Conservation (phyloP, 2,113 vertebrate genomes). For the Bettongia penicillata region DNA sequence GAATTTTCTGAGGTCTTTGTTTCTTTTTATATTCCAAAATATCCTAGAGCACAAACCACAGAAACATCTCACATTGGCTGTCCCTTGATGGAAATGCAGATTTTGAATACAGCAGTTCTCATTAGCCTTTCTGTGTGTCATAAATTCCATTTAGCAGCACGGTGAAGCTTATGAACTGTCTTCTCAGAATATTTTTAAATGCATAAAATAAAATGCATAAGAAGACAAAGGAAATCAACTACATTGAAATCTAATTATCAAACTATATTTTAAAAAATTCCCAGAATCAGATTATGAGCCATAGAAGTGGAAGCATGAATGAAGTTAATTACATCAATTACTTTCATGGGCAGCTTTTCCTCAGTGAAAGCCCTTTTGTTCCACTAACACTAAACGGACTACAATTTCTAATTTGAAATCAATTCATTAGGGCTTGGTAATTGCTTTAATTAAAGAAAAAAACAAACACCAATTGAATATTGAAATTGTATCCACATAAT, state of each 20-base stretch:
- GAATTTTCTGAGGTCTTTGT: constrained; percentile 97
- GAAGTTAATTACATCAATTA: not conserved
- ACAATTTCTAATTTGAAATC: not conserved
- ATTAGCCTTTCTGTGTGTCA: not conserved
- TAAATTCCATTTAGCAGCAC: not conserved
- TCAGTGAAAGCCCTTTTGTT: not conserved
- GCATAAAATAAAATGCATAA: not conserved
- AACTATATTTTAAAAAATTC: not conserved
- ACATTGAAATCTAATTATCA: not conserved
- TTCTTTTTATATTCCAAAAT: constrained; percentile 99
- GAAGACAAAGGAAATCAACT: not conserved
- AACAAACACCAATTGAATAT: not conserved
- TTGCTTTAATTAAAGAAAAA: constrained; percentile 1
- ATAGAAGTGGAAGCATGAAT: not conserved
- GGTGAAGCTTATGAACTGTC: not conserved
- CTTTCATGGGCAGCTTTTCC: not conserved
- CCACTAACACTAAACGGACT: not conserved
- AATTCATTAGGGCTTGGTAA: constrained; percentile 2
- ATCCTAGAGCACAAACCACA: constrained; percentile 86
- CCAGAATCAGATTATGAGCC: not conserved
- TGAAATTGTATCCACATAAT: not conserved
- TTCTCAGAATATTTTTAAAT: not conserved
- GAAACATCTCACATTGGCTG: not conserved
- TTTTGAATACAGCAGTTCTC: not conserved
- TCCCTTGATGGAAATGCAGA: not conserved